phyloP scores from a whole-genome alignment of 2,113 vertebrate genomes.

The Pteruthius melanotis region DNA sequence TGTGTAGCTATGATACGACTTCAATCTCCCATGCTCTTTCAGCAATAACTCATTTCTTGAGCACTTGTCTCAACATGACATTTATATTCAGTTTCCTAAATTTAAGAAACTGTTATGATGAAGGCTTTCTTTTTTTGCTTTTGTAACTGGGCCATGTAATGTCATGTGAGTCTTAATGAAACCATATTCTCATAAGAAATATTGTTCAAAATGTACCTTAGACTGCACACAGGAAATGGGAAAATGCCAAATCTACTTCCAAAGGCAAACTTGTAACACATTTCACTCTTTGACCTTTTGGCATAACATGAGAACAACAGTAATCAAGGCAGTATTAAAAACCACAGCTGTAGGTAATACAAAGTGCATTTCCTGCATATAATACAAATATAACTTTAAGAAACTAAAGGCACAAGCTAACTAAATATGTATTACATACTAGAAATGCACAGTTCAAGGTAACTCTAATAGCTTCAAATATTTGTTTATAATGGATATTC shows the following conservation, averaged over 20 bases:
- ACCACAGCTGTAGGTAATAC: slow-evolving; percentile 71
- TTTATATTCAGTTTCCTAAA: slow-evolving; percentile 5
- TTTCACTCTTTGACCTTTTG: slow-evolving; percentile 65
- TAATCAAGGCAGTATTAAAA: slow-evolving; percentile 79
- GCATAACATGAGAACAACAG: slow-evolving; percentile 69
- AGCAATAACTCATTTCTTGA: background rate
- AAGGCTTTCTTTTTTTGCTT: slow-evolving; percentile 40
- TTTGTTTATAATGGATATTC: slow-evolving; percentile 72
- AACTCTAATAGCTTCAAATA: slow-evolving; percentile 70
- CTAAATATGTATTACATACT: slow-evolving; percentile 80
- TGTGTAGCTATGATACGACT: fast-evolving
- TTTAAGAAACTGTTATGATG: slow-evolving; percentile 21
- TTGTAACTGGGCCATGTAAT: background rate
- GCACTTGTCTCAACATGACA: background rate
- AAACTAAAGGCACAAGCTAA: slow-evolving; percentile 82
- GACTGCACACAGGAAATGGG: slow-evolving; percentile 42
- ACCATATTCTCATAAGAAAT: slow-evolving; percentile 18
- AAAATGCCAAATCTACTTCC: slow-evolving; percentile 34
- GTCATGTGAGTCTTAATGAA: background rate
- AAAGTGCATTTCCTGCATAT: slow-evolving; percentile 81
- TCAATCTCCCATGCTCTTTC: background rate
- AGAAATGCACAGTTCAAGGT: slow-evolving; percentile 79
- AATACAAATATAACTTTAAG: slow-evolving; percentile 78
- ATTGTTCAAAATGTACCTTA: slow-evolving; percentile 35
- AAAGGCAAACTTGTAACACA: slow-evolving; percentile 32